Base-by-base conservation (phyloP, 2,888 invertebrate genomes). In the Apamea crenata region DNA sequence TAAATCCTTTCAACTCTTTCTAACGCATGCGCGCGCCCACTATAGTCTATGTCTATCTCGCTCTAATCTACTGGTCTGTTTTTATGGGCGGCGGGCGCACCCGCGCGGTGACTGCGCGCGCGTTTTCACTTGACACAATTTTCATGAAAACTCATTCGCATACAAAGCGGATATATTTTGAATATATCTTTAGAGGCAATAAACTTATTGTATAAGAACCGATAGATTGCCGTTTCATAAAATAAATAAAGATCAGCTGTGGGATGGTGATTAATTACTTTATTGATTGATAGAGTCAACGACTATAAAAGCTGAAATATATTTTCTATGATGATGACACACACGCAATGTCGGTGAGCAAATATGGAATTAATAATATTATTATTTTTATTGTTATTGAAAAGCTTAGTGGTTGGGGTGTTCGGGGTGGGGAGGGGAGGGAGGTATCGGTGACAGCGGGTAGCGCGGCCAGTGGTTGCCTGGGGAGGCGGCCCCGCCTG, bases 401-500 rank as follows among this genome's bases (percentile, higher is more conserved):
- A 93, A 93, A 93, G 93, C 93, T 92, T 91, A 90, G 90, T 84
- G 92, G 93, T 91, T 90, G 92, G 88, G 90, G 87, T 87, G 90
- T 82, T 86, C 84, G 88, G 86, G 87, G 87, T 66, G 80, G 89
- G 91, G 93, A 90, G 93, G 93, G 91, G 91, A 87, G 91, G 91
- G 90, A 89, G 91, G 90, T 87, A 85, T 83, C 90, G 93, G 95
- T 93, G 94, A 94, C 95, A 95, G 96, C 95, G 95, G 96, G 96
- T 92, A 93, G 94, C 89, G 92, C 94, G 93, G 92, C 93, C 92
- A 95, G 94, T 95, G 95, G 95, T 90, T 92, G 95, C 88, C 76
- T 68, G 92, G 94, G 93, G 92, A 91, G 93, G 91, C 91, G 90
- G 90, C 88, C 85, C 89, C 86, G 87, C 90, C 87, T 82, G 91